Evolutionary conservation across 2,888 invertebrate genomes (phyloP), one percentile per base, ranked within the genome.

Genomic region (Deilephila porcellus): DNA sequence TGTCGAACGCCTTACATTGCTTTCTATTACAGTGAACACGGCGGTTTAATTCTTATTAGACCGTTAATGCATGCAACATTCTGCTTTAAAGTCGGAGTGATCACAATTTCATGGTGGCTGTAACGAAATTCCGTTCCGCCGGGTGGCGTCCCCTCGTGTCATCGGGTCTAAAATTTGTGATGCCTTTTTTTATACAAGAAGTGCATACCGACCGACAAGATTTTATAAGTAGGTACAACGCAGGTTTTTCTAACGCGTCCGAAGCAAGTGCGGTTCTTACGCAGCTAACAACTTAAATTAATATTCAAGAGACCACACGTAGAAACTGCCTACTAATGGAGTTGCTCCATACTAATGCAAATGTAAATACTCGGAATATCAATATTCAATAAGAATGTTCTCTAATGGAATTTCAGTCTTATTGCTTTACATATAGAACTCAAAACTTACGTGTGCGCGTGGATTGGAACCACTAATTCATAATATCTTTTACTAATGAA

Each of bases 91-190:
- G 11, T 20, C 67, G 52, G 7, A 17, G 14, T 17, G 45, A 67
- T 52, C 25, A n/a, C 20, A 71, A 25, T 25, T 60, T 25, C 34
- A 32, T 64, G 34, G 71, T 60, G 53, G 63, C n/a, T 67, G 60
- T 7, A 25, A 73, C 59, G 73, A 70, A 73, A 73, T 73, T 73
- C 73, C 73, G 67, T 73, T 70, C 70, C 73, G 73, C 73, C 45
- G 67, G 67, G 25, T 67, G 67, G 67, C 67, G 67, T 52, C 67
- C 67, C 67, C 52, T 52, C 45, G 17, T 67, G 52, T 67, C 25
- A 52, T 52, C 67, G 52, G 67, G 52, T 52, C 52, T 67, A 45
- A 25, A 29, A 67, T 67, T 67, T 67, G 67, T 67, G 67, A 67
- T 52, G 67, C 67, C n/a, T 67, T 67, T 67, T 63, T 67, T 67